These are phyloP conservation scores for Melinopterus prodromus DNA, from an alignment of 2,888 invertebrate species.

Conservation along the genomic window DNA sequence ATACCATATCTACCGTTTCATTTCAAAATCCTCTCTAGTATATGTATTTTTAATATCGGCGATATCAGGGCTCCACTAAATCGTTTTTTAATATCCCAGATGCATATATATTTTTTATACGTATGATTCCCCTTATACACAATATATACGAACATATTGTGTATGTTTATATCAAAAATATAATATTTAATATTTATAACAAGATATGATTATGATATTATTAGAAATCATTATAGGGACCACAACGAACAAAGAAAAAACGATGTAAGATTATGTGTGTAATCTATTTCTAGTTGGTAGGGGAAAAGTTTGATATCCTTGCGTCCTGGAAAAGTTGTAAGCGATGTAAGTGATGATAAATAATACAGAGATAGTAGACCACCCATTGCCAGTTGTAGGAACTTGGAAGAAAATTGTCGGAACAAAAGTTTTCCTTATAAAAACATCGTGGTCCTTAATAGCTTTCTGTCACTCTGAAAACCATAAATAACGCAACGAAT, in stretches of 20 bases:
- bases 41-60: background rate
- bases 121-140: background rate
- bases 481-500: background rate
- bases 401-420: background rate
- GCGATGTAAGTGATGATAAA: background rate
- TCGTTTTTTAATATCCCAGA: background rate
- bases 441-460: background rate
- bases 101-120: background rate
- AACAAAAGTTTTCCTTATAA: background rate
- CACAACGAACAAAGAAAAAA: too few relatives aligned
- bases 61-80: background rate
- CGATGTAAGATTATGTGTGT: background rate
- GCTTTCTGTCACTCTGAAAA: background rate
- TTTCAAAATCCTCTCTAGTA: background rate
- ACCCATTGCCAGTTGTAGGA: background rate
- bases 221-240: too few relatives aligned
- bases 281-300: background rate
- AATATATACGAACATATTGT: background rate
- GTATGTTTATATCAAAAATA: background rate
- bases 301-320: background rate
- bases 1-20: background rate
- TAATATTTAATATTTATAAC: background rate
- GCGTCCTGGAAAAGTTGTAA: background rate
- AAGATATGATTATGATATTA: too few relatives aligned
- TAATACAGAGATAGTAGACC: background rate